A percentile compares a stretch with the other conserved stretches of the same genome.
Conservation (phyloP, 2,888 invertebrate genomes). For the Drosophila rellima region DNA sequence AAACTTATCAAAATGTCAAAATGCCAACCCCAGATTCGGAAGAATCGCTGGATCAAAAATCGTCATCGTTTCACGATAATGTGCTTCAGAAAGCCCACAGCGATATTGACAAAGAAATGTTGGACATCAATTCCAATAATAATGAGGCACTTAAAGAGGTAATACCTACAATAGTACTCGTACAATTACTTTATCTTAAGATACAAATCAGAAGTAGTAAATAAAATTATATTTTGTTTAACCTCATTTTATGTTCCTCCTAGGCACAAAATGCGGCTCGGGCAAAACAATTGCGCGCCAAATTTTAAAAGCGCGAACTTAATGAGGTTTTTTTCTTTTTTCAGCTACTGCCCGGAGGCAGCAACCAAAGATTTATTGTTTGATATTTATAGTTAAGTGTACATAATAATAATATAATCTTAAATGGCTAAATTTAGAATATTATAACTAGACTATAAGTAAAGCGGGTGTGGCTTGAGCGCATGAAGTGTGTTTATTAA, state of each 20-base stretch:
- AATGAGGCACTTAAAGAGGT: conserved; percentile 90
- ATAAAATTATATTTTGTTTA: neutral
- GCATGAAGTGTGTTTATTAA: too few species aligned
- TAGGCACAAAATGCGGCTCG: conserved; percentile 91
- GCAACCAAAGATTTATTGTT: too few species aligned
- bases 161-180: neutral
- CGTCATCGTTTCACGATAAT: conserved; percentile 61
- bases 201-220: neutral
- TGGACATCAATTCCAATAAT: conserved; percentile 37
- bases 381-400: too few species aligned
- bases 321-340: too few species aligned
- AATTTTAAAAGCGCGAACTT: too few species aligned
- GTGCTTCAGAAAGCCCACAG: conserved; percentile 89
- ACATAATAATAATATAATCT: too few species aligned
- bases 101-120: conserved; percentile 45
- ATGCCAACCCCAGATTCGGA: conserved; percentile 76
- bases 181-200: neutral
- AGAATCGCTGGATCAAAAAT: conserved; percentile 4
- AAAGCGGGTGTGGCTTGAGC: too few species aligned
- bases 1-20: conserved; percentile 90
- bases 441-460: too few species aligned
- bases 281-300: conserved; percentile 93
- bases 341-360: too few species aligned
- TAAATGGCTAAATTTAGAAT: too few species aligned
- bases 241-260: too few species aligned